Evolutionary conservation across 1,140 invertebrate genomes (phyloP), one percentile per base, ranked within the genome.

Genomic region (Leptinotarsa lineolata): DNA sequence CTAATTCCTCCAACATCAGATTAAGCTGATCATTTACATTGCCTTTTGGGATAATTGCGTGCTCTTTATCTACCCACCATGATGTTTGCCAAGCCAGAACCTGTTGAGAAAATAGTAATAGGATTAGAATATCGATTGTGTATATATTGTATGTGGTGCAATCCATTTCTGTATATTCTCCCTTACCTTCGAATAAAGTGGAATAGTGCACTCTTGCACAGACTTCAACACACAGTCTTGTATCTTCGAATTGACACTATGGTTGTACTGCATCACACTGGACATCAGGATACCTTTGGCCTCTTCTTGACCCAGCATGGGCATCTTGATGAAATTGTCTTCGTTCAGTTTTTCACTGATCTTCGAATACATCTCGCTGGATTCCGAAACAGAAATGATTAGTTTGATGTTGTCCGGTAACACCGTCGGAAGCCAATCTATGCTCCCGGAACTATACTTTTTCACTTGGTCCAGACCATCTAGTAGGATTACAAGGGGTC

Each of bases 381-480:
- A 87, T 82, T 91, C 89, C 61, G 89, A 88, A 67, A 91, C 88
- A 1, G 92, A 92, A 63, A 94, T 80, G 30, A 94, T 89, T 72
- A 94, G 84, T 83, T 92, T 93, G 30, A 92, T 88, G 80, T 91
- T 90, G 64, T 88, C 85, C 3, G 92, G 91, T 65, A 94, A 84
- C 59, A 88, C 86, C 18, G 86, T 83, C 4, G 92, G 92, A 70
- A 94, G 82, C 93, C 92, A 94, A 30, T 90, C 86, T 21, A 90
- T 86, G 18, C 82, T 83, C 77, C 85, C 82, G 16, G 85, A 85
- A 71, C 81, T 83, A 70, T 85, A 85, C 16, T 81, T 78, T 74
- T 85, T 83, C 70, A 91, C 85, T 82, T 91, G 89, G 80, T 94
- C 92, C 8, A 94, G 83, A 0, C 91, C 92, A 80, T 93, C 92